Evolutionary conservation across 2,888 invertebrate species (phyloP).

Genomic region (Hemaris fuciformis): DNA sequence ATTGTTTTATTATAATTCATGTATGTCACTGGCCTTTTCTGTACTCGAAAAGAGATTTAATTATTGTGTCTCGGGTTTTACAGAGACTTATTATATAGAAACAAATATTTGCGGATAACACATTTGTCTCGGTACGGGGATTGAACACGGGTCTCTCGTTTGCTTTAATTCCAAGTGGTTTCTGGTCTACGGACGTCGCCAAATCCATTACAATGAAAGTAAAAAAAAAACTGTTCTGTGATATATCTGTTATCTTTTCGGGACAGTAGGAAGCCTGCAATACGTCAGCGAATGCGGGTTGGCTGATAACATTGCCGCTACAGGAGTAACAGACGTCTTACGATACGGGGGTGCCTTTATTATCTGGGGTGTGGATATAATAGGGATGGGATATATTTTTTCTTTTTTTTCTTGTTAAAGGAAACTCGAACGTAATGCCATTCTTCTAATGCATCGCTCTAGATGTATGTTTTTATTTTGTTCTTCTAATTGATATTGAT

Average conservation of each 20-base stretch:
- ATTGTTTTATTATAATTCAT: too few species aligned
- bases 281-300: conserved; percentile 2
- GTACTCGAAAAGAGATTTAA: too few species aligned
- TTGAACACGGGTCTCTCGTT: neutral
- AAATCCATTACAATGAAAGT: neutral
- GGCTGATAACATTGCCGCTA: neutral
- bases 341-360: conserved; percentile 46
- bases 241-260: neutral
- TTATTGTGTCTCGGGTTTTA: too few species aligned
- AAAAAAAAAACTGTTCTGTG: neutral
- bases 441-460: neutral
- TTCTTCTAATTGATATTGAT: neutral
- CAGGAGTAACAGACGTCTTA: conserved; percentile 23
- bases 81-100: too few species aligned
- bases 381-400: conserved; percentile 43
- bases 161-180: neutral
- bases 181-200: neutral
- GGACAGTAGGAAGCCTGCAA: neutral
- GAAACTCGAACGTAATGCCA: neutral
- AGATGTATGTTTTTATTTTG: neutral
- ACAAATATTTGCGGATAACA: neutral
- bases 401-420: neutral
- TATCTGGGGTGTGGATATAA: conserved; percentile 53
- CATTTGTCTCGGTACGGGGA: neutral
- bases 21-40: too few species aligned